Evolutionary conservation across 2,888 invertebrate genomes (phyloP), one percentile per base, ranked within the genome.

Genomic region (Xanthia togata): DNA sequence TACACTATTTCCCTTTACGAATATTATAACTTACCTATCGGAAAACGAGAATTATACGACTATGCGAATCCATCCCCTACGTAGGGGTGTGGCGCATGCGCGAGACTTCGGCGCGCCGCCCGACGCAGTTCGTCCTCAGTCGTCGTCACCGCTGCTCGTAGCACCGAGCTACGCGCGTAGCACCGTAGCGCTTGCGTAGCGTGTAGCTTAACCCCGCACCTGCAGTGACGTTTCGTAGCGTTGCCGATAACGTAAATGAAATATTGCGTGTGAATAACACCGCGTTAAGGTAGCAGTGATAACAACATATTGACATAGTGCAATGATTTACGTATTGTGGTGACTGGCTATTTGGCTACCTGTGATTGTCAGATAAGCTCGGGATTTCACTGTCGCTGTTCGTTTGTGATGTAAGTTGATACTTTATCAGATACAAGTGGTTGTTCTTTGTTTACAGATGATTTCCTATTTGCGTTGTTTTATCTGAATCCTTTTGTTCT

Each of bases 51-150:
- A 86, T 87, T 87, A 88, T 88, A 90, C 84, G 86, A 83, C 81
- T 81, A 80, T 81, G 84, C 90, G 90, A 89, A 89, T 88, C 88
- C 83, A 89, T 87, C 87, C 89, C 88, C 85, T 83, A 89, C 83
- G 86, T 83, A 87, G 76, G 76, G 72, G 63, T 71, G 89, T 90
- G 87, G 92, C 95, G 94, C 95, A 93, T 92, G 95, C 95, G 95
- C 93, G 90, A 87, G 74, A 77, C 74, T 70, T 68, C 86, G 88
- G 86, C 91, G 93, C 91, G 89, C 91, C 90, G 88, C 91, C 91
- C 93, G 89, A 91, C 96, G 95, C 95, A 95, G 95, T 95, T 92
- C 89, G 88, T 88, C 89, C 82, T 85, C 90, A 85, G 87, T 83
- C 90, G 88, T 90, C 91, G 89, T 85, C 90, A 87, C 81, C 83